These are phyloP conservation scores for Heterotis niloticus DNA, from an alignment of 2,113 vertebrate species.

Conservation along the genomic window DNA sequence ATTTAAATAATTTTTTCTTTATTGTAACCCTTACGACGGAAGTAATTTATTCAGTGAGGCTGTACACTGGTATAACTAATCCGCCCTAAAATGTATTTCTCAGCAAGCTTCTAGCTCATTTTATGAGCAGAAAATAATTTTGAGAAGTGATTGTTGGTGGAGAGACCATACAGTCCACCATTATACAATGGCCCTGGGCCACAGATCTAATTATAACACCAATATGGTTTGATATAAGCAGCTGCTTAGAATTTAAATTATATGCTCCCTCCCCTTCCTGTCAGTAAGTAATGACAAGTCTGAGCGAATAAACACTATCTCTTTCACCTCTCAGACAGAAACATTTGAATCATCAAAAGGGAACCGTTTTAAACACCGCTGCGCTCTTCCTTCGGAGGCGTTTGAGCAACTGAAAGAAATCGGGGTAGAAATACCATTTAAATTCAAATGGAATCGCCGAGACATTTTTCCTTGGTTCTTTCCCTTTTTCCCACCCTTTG, in stretches of 20 bases:
- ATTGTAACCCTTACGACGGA: not conserved
- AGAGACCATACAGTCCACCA: constrained; percentile 33
- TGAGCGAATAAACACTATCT: constrained; percentile 27
- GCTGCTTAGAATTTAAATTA: constrained; percentile 52
- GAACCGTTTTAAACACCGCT: constrained; percentile 15
- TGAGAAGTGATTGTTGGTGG: constrained; percentile 25
- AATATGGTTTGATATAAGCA: constrained; percentile 45
- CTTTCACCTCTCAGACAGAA: constrained; percentile 20
- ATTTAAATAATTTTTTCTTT: constrained; percentile 16
- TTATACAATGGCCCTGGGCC: constrained; percentile 41
- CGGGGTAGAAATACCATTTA: constrained; percentile 54
- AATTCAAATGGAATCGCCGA: constrained; percentile 65
- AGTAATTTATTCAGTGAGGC: constrained; percentile 14
- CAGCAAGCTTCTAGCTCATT: constrained; percentile 12
- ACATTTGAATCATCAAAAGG: not conserved
- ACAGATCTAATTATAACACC: constrained; percentile 56
- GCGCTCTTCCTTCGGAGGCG: constrained; percentile 24
- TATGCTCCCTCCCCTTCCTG: constrained; percentile 26
- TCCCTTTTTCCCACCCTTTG: constrained; percentile 21
- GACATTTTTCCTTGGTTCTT: constrained; percentile 50
- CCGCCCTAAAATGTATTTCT: constrained; percentile 28
- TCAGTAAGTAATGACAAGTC: constrained; percentile 3
- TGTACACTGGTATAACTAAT: not conserved
- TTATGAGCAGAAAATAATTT: constrained; percentile 24
- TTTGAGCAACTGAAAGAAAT: constrained; percentile 56